Conservation (phyloP, 2,113 vertebrate species). For the Epinephelus fuscoguttatus region DNA sequence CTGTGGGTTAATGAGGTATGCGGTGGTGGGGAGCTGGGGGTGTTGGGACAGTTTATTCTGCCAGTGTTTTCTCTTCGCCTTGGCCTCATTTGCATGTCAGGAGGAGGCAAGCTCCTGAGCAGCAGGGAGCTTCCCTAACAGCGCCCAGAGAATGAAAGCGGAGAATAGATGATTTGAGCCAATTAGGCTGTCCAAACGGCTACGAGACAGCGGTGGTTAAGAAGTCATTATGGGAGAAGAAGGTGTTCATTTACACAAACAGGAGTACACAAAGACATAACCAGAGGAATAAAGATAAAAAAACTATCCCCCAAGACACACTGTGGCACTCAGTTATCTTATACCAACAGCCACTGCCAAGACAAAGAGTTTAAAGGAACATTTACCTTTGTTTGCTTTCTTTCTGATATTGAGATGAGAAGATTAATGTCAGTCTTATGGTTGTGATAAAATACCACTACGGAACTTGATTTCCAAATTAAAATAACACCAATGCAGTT, state of each 20-base stretch:
- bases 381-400: neutral
- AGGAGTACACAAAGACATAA: neutral
- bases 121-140: conserved; percentile 23
- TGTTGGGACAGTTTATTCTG: conserved; percentile 49
- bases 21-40: neutral
- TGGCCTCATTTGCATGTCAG: conserved; percentile 59
- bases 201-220: conserved; percentile 12
- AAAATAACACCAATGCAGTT: too few relatives aligned
- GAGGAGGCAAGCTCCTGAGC: conserved; percentile 44
- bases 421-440: neutral
- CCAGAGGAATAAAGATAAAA: neutral
- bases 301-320: neutral
- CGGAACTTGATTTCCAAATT: neutral
- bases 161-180: conserved; percentile 52
- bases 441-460: neutral
- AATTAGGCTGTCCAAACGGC: conserved; percentile 44
- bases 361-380: neutral
- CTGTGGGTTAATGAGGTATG: conserved; percentile 68
- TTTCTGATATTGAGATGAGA: neutral
- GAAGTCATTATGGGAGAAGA: conserved; percentile 35
- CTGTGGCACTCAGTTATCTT: neutral
- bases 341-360: neutral
- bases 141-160: conserved; percentile 11
- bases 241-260: conserved; percentile 39
- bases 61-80: conserved; percentile 33